Percentiles rank a stretch among this genome's conserved stretches.
Evolutionary conservation across 2,113 vertebrate genomes (phyloP).

Genomic region (Tympanuchus pallidicinctus): DNA sequence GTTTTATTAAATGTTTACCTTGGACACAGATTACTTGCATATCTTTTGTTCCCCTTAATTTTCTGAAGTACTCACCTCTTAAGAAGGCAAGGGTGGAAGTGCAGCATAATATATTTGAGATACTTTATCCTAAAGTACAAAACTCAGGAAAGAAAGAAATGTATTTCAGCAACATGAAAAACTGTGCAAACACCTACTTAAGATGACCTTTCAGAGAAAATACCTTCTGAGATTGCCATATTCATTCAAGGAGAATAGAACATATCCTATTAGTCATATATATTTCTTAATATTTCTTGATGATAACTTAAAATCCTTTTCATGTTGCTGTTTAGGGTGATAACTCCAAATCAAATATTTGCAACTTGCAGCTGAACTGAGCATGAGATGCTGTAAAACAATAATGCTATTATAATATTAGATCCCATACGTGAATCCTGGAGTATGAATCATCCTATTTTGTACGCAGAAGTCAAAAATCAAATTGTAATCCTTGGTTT

Average conservation of each 20-base stretch:
- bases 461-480: neutral
- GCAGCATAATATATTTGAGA: conserved; percentile 4
- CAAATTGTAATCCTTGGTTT: neutral
- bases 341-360: neutral
- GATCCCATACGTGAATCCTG: neutral
- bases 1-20: conserved; percentile 38
- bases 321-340: neutral
- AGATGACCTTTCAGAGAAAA: conserved; percentile 33
- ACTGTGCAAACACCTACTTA: neutral
- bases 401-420: neutral
- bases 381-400: neutral
- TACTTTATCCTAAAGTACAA: neutral
- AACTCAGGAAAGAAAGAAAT: conserved; percentile 2
- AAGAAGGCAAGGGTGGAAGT: conserved; percentile 16
- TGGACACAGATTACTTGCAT: conserved; percentile 16
- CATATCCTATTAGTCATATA: neutral
- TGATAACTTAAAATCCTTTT: neutral
- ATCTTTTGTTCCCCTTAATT: neutral
- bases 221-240: neutral
- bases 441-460: neutral
- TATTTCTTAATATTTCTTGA: neutral
- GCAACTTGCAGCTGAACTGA: neutral
- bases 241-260: neutral
- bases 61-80: conserved; percentile 23
- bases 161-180: neutral